Base-by-base conservation (phyloP, 1,140 invertebrate genomes). In the Polypedilum pembai region DNA sequence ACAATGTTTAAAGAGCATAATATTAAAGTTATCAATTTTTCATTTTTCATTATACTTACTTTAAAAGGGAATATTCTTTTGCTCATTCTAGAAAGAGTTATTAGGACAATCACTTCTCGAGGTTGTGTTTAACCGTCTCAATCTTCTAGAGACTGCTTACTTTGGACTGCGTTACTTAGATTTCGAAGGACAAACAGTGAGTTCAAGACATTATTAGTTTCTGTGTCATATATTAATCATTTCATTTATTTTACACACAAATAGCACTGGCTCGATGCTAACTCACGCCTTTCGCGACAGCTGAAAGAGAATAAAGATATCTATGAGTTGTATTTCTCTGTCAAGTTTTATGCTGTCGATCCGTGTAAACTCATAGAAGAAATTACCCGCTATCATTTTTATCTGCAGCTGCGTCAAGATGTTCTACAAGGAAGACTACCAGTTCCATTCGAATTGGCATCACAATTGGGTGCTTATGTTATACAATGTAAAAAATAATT, bases 331-430 rank as follows among this genome's bases (percentile, higher is more conserved):
- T 95, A 98, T 81, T 98, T 99, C 80, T 93, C 94, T 45, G 96
- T 99, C 73, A 99, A 99, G 84, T 99, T 98, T 84, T 99, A 98
- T 83, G 95, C 97, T 0, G 94, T 94, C 1, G 97, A 99, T 85
- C 98, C 95, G 0, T 95, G 93, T 85, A 96, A 97, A 80, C 85
- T 98, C 73, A 86, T 94, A 63, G 95, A 98, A 85, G 95, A 98
- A 85, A 94, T 97, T 76, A 98, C 95, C 40, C 89, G 94, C 86
- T 98, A 97, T 85, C 94, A 97, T 84, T 93, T 97, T 83, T 97
- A 96, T 81, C 87, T 98, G 69, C 96, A 98, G 87, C 87, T 98
- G 77, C 96, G 97, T 83, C 92, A 96, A 85, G 95, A 98, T 81
- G 93, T 98, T 77, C 85, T 96, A 17, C 93, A 94, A 79, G 96